Conservation (phyloP, 2,888 invertebrate genomes). For the Leptinotarsa peninsularis region DNA sequence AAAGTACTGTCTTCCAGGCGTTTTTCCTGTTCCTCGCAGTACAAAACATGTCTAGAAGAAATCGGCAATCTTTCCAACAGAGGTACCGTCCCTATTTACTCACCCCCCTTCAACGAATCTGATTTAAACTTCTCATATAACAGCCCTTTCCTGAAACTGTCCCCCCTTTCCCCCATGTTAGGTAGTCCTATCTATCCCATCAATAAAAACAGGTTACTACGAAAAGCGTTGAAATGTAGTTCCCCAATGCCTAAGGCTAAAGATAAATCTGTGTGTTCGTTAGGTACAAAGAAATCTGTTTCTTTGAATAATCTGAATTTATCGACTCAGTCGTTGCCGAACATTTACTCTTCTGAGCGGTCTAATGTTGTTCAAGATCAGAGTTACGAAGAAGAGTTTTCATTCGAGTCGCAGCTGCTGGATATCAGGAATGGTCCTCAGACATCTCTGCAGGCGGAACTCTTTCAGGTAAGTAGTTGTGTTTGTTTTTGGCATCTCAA, state of each 20-base stretch:
- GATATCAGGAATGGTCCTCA: slow-evolving; percentile 24
- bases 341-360: slow-evolving; percentile 31
- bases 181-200: slow-evolving; percentile 28
- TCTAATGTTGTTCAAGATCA: slow-evolving; percentile 44
- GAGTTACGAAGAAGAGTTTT: slow-evolving; percentile 32
- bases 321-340: slow-evolving; percentile 37
- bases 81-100: slow-evolving; percentile 45
- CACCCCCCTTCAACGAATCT: slow-evolving; percentile 30
- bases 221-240: slow-evolving; percentile 27
- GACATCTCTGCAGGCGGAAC: slow-evolving; percentile 40
- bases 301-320: slow-evolving; percentile 32
- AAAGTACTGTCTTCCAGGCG: slow-evolving; percentile 41
- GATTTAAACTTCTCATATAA: slow-evolving; percentile 19
- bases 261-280: slow-evolving; percentile 18
- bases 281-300: slow-evolving; percentile 28
- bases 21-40: slow-evolving; percentile 40
- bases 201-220: slow-evolving; percentile 27
- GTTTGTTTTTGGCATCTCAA: neutral
- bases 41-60: slow-evolving; percentile 41
- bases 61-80: slow-evolving; percentile 33
- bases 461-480: slow-evolving; percentile 40
- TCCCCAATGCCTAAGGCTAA: slow-evolving; percentile 17
- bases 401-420: slow-evolving; percentile 24
- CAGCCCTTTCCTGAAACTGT: slow-evolving; percentile 30
- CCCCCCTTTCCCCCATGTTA: slow-evolving; percentile 28